Evolutionary conservation across 2,797 vertebrate species (phyloP).

Genomic region (Neomorphus geoffroyi): DNA sequence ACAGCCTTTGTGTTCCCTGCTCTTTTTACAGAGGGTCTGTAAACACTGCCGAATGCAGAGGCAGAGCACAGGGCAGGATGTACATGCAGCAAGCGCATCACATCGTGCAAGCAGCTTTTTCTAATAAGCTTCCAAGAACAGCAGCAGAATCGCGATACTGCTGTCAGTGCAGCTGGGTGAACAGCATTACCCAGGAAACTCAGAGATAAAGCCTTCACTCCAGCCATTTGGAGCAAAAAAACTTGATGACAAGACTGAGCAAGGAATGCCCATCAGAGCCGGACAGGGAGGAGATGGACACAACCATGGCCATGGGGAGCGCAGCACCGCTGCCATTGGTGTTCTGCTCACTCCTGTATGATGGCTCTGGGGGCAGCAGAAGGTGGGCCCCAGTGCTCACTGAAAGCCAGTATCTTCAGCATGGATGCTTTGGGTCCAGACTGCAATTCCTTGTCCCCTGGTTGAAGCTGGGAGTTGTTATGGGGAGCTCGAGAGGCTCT

Average conservation of each 20-base stretch:
- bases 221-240: neutral
- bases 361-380: neutral
- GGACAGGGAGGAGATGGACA: neutral
- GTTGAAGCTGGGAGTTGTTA: neutral
- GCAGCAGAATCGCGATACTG: neutral
- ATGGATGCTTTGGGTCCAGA: neutral
- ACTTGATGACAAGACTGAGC: neutral
- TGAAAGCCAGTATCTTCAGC: neutral
- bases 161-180: neutral
- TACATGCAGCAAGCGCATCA: neutral
- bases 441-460: neutral
- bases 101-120: neutral
- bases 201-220: slow-evolving; percentile 29
- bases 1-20: neutral
- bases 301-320: neutral
- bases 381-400: neutral
- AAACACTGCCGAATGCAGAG: neutral
- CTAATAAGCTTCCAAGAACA: neutral
- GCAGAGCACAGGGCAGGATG: neutral
- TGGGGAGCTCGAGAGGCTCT: neutral
- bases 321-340: rapidly evolving
- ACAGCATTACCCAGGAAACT: neutral
- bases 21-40: neutral
- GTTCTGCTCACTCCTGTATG: neutral
- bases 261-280: neutral